Base-by-base conservation (phyloP, 2,888 invertebrate species). In the Phymatocera aterrima region DNA sequence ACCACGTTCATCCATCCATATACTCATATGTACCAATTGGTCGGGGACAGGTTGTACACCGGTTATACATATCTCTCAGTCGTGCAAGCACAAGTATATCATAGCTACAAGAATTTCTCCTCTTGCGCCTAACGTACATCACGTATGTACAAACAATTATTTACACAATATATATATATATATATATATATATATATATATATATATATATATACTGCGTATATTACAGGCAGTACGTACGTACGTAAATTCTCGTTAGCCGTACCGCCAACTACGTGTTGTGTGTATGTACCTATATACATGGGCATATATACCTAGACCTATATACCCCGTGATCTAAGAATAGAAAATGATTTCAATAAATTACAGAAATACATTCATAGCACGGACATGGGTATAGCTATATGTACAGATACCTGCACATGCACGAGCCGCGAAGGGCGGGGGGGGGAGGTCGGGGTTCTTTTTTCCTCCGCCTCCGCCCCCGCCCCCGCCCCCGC, bases 311-410 rank as follows among this genome's bases (percentile, higher is more conserved):
- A 28, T 24, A 12, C 5, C 8, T 28, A 28, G 4, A 40, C 40
- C 40, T 40, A 8, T 40, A 40, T 8, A 40, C 5, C 4, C 5
- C 28, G 28, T 28, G 4, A 28, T 57, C 57, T 28, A 57, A 57
- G 15, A 57, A 57, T 57, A 57, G 57, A 24, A 28, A 48, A 65
- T 54, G 15, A 75, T 81, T 80, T 79, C 40, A 24, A 51, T 54
- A 28, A 31, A 81, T 80, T 80, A 77, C n/a, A n/a, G n/a, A 72
- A 77, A 79, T 79, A 54, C 72, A 79, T 79, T 75, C n/a, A n/a
- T n/a, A 65, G 72, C 78, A 77, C 77, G 40, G 46, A 72, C 74
- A 28, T 43, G 60, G 48, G 61, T 46, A 28, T 37, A 37, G 3
- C 3, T 46, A 46, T 46, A 46, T 46, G n/a, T 46, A 46, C n/a